A percentile compares a stretch with the other conserved stretches of the same genome.
phyloP scores from a whole-genome alignment of 2,797 vertebrate species.

The Poecile montanus region DNA sequence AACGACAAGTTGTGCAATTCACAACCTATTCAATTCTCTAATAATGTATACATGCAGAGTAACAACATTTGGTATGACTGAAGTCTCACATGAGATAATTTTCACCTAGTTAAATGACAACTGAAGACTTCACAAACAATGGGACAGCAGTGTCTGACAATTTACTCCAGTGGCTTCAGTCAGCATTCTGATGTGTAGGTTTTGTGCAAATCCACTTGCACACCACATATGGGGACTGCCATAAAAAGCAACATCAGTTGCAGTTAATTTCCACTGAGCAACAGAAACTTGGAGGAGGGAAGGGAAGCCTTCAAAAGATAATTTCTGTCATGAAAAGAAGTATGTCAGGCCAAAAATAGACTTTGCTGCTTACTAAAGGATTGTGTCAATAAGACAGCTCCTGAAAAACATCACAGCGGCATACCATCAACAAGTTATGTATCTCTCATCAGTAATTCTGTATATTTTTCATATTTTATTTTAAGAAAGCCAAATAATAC shows the following conservation, averaged over 20 bases:
- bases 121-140: background rate
- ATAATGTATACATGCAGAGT: background rate
- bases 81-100: background rate
- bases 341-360: background rate
- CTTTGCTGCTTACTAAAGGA: background rate
- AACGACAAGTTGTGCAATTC: background rate
- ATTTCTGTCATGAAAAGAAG: background rate
- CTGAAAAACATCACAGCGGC: background rate
- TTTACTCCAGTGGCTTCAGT: background rate
- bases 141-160: background rate
- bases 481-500: background rate
- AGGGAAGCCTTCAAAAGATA: background rate
- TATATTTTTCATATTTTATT: background rate
- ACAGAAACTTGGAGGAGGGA: background rate
- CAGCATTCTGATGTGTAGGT: fast-evolving
- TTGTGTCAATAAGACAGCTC: background rate
- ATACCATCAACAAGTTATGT: background rate
- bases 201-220: background rate
- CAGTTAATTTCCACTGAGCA: background rate
- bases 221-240: background rate
- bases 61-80: background rate
- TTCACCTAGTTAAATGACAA: background rate
- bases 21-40: background rate
- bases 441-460: background rate
- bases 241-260: background rate